Evolutionary conservation across 2,113 vertebrate genomes (phyloP), one percentile per base, ranked within the genome.

Genomic region (Fulmarus glacialis): DNA sequence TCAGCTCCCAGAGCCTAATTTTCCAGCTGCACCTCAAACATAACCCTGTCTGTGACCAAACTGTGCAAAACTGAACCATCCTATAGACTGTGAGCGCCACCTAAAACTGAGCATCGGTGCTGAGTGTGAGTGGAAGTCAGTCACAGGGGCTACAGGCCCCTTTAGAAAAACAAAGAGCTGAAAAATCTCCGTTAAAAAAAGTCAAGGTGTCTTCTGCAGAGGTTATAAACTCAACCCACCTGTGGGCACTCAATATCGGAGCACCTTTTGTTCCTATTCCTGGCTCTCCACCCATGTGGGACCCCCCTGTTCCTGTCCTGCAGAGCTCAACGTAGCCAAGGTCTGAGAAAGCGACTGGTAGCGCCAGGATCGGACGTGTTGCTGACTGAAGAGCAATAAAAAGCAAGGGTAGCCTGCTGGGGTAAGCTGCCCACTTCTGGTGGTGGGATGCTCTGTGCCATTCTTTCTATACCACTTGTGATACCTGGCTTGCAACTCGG

Each of bases 341-440:
- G 38, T n/a, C 62, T 83, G 53, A 59, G 43, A 90, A 53, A 64
- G 12, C 1, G 4, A 87, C 40, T 13, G 12, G 67, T 22, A 38
- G 66, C 40, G 70, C 43, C 3, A 4, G 58, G 26, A 52, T 27
- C 3, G 24, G 58, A 9, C 0, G 0, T 20, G 29, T 32, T 72
- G 67, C 71, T 88, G 53, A 29, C 23, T 67, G 75, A 48, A 72
- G 42, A 82, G n/a, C 15, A 24, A 4, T 23, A 50, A 64, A 52
- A 86, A 52, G 26, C 79, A 63, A 63, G 40, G 40, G 23, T 12
- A 75, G 20, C 26, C 47, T 72, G 38, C 30, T 58, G n/a, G 82
- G 38, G 22, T n/a, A 30, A 88, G 56, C 32, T 75, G 71, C 45
- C 77, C 2, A 4, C 32, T 53, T 58, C 73, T 70, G 56, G 34